Percentiles rank a stretch among this genome's conserved stretches.
Evolutionary conservation across 2,113 vertebrate genomes (phyloP).

Genomic region (Ameiurus melas): DNA sequence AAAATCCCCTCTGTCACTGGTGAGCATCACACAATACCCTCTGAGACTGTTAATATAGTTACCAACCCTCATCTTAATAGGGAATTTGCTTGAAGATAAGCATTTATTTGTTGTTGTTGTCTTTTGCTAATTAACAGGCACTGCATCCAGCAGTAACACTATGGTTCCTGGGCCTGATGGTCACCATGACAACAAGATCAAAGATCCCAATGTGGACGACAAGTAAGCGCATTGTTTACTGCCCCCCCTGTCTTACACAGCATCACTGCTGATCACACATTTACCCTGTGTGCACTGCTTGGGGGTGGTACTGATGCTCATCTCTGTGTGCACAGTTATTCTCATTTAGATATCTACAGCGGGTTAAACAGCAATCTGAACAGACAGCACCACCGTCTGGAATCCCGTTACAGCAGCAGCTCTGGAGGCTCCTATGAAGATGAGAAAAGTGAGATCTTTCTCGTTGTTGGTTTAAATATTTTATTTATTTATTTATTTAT

Average conservation of each 20-base stretch:
- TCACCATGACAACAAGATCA: conserved; percentile 85
- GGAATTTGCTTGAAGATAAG: not conserved
- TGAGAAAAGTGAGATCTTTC: conserved; percentile 85
- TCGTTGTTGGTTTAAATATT: not conserved
- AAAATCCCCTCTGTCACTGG: conserved; percentile 98
- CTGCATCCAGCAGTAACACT: conserved; percentile 98
- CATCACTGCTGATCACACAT: not conserved
- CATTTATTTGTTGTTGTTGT: not conserved
- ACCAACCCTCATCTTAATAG: not conserved
- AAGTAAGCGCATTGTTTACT: conserved; percentile 71
- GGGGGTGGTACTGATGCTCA: not conserved
- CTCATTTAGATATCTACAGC: conserved; percentile 89
- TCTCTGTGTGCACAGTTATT: conserved; percentile 72
- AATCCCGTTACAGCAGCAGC: conserved; percentile 98
- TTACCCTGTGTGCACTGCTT: not conserved
- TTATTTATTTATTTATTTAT: not conserved
- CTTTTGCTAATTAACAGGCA: conserved; percentile 73
- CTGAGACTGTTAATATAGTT: not conserved
- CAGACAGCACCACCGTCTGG: conserved; percentile 94
- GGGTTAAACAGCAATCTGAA: conserved; percentile 93
- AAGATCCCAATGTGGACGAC: conserved; percentile 88
- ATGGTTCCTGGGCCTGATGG: conserved; percentile 92
- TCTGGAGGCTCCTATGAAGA: conserved; percentile 98
- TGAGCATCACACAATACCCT: conserved; percentile 59
- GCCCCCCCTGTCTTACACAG: not conserved